These are phyloP conservation scores for Agrotis clavis DNA, from an alignment of 2,888 invertebrate species.

Conservation along the genomic window DNA sequence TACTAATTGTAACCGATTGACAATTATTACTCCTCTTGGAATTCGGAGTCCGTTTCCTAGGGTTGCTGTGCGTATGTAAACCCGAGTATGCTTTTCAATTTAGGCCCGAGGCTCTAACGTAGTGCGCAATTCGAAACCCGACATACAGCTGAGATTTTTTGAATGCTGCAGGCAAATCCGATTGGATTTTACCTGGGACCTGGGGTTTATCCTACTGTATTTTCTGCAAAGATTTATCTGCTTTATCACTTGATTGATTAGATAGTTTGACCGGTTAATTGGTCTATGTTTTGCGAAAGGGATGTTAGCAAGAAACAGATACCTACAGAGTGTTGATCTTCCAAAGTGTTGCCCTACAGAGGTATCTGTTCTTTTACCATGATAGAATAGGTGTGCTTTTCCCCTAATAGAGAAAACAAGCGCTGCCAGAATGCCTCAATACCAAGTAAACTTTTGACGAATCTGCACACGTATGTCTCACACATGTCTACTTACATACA, in stretches of 20 bases:
- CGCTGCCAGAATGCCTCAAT: not conserved
- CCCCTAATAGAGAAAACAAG: not conserved
- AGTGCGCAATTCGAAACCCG: constrained; percentile 22
- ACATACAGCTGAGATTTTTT: constrained; percentile 29
- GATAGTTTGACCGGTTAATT: constrained; percentile 15
- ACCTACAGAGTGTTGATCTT: too few species aligned
- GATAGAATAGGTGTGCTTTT: too few species aligned
- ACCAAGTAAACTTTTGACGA: not conserved
- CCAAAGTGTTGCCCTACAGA: too few species aligned
- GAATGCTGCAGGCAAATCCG: constrained; percentile 30
- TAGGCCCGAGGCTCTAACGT: constrained; percentile 15
- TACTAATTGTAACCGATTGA: not conserved
- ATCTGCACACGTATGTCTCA: not conserved
- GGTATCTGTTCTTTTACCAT: too few species aligned
- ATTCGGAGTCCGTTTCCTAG: not conserved
- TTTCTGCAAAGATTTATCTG: constrained; percentile 11
- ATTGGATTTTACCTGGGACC: constrained; percentile 23
- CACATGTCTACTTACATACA: not conserved
- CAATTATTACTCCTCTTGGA: not conserved
- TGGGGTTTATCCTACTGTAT: constrained; percentile 1
- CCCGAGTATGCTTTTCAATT: constrained; percentile 39
- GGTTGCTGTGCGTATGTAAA: constrained; percentile 20
- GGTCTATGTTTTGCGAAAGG: not conserved
- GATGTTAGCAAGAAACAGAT: too few species aligned
- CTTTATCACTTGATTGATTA: not conserved